phyloP scores from a whole-genome alignment of 2,113 vertebrate genomes.

The Strix aluco region DNA sequence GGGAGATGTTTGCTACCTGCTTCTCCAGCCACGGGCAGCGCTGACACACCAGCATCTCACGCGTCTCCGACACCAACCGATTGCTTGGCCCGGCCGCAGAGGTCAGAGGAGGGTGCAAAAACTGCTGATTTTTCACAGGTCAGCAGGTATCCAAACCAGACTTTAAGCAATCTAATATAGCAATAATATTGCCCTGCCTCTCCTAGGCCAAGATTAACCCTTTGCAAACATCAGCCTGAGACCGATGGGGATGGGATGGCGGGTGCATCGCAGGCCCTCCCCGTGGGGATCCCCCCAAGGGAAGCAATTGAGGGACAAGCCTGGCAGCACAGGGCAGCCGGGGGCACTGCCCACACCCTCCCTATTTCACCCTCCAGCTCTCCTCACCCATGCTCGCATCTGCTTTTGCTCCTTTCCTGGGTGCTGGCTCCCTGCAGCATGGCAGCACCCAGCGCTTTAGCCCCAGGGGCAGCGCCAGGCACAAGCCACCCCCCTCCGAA shows the following conservation, averaged over 20 bases:
- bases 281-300: accelerated
- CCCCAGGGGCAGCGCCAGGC: too few relatives aligned
- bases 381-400: background rate
- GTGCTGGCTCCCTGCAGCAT: too few relatives aligned
- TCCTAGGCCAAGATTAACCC: background rate
- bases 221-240: background rate
- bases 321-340: accelerated
- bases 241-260: background rate
- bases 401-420: background rate
- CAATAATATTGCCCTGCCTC: background rate
- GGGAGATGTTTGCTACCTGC: background rate
- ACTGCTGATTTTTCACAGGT: background rate
- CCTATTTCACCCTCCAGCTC: background rate
- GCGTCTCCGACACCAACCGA: accelerated
- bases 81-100: accelerated
- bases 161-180: background rate
- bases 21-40: background rate
- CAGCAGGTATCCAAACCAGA: background rate
- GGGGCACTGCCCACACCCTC: accelerated
- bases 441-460: background rate
- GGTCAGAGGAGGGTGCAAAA: background rate
- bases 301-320: accelerated
- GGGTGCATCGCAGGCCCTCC: accelerated
- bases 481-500: background rate
- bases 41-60: background rate